Evolutionary conservation across 2,888 invertebrate species (phyloP).

Genomic region (Drosophila neonasuta): DNA sequence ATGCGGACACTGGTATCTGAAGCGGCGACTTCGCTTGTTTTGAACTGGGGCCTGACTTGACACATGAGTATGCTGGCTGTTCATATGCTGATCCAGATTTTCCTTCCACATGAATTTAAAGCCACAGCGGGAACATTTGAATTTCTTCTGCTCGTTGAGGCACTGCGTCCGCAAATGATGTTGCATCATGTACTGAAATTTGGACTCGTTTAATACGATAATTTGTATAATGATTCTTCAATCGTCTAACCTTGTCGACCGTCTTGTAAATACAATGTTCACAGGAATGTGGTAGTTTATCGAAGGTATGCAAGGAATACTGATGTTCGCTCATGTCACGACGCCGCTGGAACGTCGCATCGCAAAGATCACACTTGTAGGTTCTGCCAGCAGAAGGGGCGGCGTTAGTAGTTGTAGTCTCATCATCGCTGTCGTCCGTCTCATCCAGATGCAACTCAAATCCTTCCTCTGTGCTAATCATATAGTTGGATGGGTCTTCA

Average conservation of each 20-base stretch:
- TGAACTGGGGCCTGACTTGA: constrained; percentile 31
- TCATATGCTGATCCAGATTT: constrained; percentile 75
- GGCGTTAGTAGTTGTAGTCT: constrained; percentile 18
- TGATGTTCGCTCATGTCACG: constrained; percentile 79
- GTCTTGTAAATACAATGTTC: constrained; percentile 84
- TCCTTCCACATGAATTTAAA: constrained; percentile 81
- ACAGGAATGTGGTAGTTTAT: constrained; percentile 83
- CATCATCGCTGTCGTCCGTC: constrained; percentile 80
- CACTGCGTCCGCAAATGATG: constrained; percentile 83
- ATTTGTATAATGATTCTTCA: too few relatives aligned
- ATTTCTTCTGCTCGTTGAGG: constrained; percentile 73
- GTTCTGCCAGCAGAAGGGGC: constrained; percentile 15
- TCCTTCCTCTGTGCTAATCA: constrained; percentile 79
- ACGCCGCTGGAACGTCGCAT: constrained; percentile 72
- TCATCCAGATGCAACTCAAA: constrained; percentile 80
- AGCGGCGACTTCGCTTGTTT: constrained; percentile 82
- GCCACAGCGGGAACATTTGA: constrained; percentile 75
- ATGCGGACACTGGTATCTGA: constrained; percentile 85
- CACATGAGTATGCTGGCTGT: constrained; percentile 72
- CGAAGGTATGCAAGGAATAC: constrained; percentile 80
- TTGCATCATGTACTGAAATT: constrained; percentile 79
- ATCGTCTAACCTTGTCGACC: constrained; percentile 81
- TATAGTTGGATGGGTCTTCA: constrained; percentile 64
- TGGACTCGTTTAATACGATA: neutral
- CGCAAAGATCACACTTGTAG: constrained; percentile 78